phyloP scores from a whole-genome alignment of 2,113 vertebrate species.

The Heteronetta atricapilla region DNA sequence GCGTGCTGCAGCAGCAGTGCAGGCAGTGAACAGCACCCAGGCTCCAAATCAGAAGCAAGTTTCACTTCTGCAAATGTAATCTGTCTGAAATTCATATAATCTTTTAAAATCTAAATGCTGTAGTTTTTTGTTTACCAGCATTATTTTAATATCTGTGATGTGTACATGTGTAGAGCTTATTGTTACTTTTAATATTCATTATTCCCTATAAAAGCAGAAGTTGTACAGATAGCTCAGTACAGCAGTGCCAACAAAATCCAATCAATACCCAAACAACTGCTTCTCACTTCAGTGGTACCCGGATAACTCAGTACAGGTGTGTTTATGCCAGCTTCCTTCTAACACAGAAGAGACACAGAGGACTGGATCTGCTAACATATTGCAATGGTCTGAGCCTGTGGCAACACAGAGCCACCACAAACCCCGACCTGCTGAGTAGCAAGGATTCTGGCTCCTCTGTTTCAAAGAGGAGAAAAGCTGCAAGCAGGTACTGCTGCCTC shows the following conservation, averaged over 20 bases:
- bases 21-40: neutral
- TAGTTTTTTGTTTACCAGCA: neutral
- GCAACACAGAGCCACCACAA: neutral
- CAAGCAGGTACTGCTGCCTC: neutral
- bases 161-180: neutral
- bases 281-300: neutral
- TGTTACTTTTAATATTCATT: neutral
- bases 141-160: neutral
- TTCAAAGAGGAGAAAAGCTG: neutral
- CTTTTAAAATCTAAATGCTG: neutral
- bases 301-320: neutral
- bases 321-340: neutral
- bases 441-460: neutral
- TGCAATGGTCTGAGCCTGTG: neutral
- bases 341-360: neutral
- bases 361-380: neutral
- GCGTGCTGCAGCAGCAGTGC: neutral
- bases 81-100: neutral
- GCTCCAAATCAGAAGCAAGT: rapidly evolving
- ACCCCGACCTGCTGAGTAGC: rapidly evolving
- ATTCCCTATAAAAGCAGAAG: neutral
- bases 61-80: neutral
- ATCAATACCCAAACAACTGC: neutral
- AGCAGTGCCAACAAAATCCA: neutral
- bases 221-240: neutral